Evolutionary conservation across 2,888 invertebrate genomes (phyloP), one percentile per base, ranked within the genome.

Genomic region (Cylindroiulus punctatus): DNA sequence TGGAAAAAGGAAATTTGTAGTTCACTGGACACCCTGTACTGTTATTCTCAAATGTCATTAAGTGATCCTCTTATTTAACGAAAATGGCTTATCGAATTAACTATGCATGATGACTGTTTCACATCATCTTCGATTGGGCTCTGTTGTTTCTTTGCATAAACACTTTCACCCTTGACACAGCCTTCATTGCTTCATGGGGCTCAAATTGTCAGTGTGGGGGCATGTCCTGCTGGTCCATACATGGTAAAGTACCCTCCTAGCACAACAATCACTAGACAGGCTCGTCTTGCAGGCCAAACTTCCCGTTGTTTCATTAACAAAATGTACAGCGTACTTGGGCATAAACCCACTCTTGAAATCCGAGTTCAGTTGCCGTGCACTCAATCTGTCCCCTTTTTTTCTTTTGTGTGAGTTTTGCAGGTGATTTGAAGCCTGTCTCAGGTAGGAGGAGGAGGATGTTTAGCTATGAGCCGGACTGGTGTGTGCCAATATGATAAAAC

Each of bases 371-470:
- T 65, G 65, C 65, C 22, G 65, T 65, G 65, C 65, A 82, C 42
- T 82, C 40, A 82, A 82, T 40, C 82, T 82, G 82, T 57, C 82
- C 82, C 82, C 82, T 82, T 82, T 82, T 82, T 82, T 82, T 82
- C 82, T 82, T 82, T 82, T 82, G 42, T 82, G 82, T 82, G 82
- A 82, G 82, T 82, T 82, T 82, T 82, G 82, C 82, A 82, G 82
- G 82, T 82, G 82, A 36, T 82, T 40, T 42, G 40, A 82, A 82
- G 82, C 82, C 42, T 82, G 82, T 42, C 42, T 82, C 82, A 82
- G 82, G 82, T 82, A 82, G 82, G 82, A 82, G 1, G 82, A 82
- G 40, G 82, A 82, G 14, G 82, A 82, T 82, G 82, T 82, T 82
- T 82, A 82, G 82, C 42, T 82, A 40, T 82, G 82, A 82, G 42